Evolutionary conservation across 1,140 invertebrate species (phyloP), one percentile per base, ranked within the genome.

Genomic region (Araneus ventricosus): DNA sequence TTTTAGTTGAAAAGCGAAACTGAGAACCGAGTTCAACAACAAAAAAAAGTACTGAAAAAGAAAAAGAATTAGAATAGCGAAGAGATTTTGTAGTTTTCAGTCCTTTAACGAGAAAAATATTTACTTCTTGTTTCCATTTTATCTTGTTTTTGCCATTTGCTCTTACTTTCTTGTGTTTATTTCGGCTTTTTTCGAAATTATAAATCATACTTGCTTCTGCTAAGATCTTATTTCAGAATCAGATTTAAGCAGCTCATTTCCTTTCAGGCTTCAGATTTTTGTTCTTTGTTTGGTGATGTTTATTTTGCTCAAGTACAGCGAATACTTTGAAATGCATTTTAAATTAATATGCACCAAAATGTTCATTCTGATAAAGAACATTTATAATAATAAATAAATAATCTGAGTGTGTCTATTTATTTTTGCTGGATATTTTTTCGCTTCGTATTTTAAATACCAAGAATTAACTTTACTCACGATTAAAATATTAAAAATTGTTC

Each of bases 1-100:
- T 10, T 75, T 75, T 75, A 75, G 70, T 75, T 75, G 70, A 75
- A 75, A 75, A 75, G 70, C 70, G 70, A 75, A 75, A 75, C 70
- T 75, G 70, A 75, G 70, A 75, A 14, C 45, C 24, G 63, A 80
- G 4, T 39, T 27, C 75, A 37, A 39, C 17, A 41, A 80, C 30
- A 22, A 80, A 7, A 82, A 39, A 45, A 41, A 7, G 20, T 2
- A n/a, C 10, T 24, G 24, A 82, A 22, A 41, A 52, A 14, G 39
- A 39, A n/a, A 82, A 52, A 37, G 30, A 17, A 75, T 75, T 75
- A 37, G 30, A 75, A 75, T 75, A 75, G 70, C 30, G 14, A 1
- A 30, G 30, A 37, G 30, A 37, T 75, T 75, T n/a, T 75, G 30
- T 34, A 34, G 70, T 75, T 75, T 75, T 37, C 70, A 34, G 70